Evolutionary conservation across 35 echinoderm and acorn worm genomes (phyloP).

Genomic region (Anneissia japonica): DNA sequence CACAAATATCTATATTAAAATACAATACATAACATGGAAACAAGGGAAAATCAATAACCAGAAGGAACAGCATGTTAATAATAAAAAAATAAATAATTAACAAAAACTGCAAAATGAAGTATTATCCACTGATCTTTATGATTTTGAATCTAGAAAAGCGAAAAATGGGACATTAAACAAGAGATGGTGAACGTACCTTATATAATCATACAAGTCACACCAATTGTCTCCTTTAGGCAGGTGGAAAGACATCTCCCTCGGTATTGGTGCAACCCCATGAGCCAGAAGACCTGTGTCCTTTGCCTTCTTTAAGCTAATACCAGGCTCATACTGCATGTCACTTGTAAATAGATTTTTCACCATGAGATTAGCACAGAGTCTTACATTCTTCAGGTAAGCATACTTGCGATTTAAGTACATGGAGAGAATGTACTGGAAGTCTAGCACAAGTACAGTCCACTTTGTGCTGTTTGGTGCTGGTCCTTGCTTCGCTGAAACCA

Average conservation of each 20-base stretch:
- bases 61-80: too few species aligned
- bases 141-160: too few species aligned
- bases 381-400: conserved; percentile 67
- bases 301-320: conserved; percentile 75
- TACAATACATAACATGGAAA: too few species aligned
- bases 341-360: conserved; percentile 96
- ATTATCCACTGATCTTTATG: too few species aligned
- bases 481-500: conserved; percentile 65
- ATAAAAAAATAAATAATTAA: too few species aligned
- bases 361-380: conserved; percentile 81
- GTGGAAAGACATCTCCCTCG: conserved; percentile 86
- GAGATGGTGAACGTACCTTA: conserved; percentile 52
- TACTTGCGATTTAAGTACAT: conserved; percentile 96
- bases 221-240: conserved; percentile 71
- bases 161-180: neutral
- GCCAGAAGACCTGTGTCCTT: conserved; percentile 64
- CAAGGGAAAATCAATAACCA: too few species aligned
- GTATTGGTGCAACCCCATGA: conserved; percentile 75
- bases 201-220: conserved; percentile 71
- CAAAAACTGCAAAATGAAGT: too few species aligned
- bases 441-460: conserved; percentile 84
- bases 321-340: conserved; percentile 90
- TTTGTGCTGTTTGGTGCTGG: conserved; percentile 57
- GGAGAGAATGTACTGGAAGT: conserved; percentile 98
- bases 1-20: too few species aligned